Base-by-base conservation (phyloP, 1,140 invertebrate species). In the Protaetia brevitarsis region DNA sequence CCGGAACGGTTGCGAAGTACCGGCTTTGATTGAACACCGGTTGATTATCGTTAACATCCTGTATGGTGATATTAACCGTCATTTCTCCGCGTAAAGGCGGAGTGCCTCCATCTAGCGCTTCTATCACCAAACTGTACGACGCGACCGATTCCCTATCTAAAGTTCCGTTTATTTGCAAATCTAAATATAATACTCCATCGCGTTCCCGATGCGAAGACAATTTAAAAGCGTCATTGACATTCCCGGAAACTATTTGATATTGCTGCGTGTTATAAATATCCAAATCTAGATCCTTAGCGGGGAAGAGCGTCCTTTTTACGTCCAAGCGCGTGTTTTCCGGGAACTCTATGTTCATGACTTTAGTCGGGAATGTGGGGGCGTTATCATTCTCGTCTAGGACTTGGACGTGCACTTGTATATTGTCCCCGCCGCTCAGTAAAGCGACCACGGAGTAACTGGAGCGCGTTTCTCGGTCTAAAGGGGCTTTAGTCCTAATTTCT, bases 321-420 rank as follows among this genome's bases (percentile, higher is more conserved):
- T 97, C 95, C 23, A 92, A 81, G 0, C 95, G 94, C 1, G 94
- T 94, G 72, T 96, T 96, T 77, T 99, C 96, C 0, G 96, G 94
- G 74, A 99, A 96, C 76, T 96, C 93, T 1, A 98, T 89, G 75
- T 89, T 85, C 84, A 97, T 92, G 41, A 87, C 80, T 0, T 87
- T 78, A 2, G 87, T 84, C 0, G 91, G 88, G 79, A 99, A 99
- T 0, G 86, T 89, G 0, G 97, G 97, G 3, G 93, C 88, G 81
- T 99, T 98, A 81, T 99, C 97, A 76, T 99, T 99, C 75, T 96
- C 95, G 80, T 99, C 97, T n/a, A 89, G 83, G 0, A 99, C 94
- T 59, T 89, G 87, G 45, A 99, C 89, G 8, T 92, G 83, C 0
- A 98, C 91, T 30, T 91, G 86, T 37, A 96, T 87, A 75, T 92